Evolutionary conservation across 2,888 invertebrate genomes (phyloP), one percentile per base, ranked within the genome.

Genomic region (Eilema caniola): DNA sequence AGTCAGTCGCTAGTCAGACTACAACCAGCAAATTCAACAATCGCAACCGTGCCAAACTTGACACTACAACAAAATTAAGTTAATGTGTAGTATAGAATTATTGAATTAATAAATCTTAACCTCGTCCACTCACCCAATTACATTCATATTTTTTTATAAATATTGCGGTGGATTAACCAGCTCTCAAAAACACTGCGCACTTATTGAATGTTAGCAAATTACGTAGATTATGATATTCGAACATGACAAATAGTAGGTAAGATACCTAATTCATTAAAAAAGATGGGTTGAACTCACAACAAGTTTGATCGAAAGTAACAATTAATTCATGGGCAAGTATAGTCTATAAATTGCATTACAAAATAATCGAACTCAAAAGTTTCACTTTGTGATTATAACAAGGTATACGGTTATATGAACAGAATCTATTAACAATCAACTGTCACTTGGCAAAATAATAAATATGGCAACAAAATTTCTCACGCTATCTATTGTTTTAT

Each of bases 341-440:
- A 47, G 47, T 20, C 7, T 20, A 47, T 47, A 47, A 47, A 47
- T 47, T 47, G 8, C 47, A 20, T 47, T 47, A 20, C 47, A 20
- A 47, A 47, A 20, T 14, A 20, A 47, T 47, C 47, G 47, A 8
- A 16, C 7, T 47, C 47, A 47, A 47, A 7, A 47, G 20, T 47
- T 69, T 72, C 67, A 68, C 63, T 67, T 74, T 74, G 71, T 66
- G 64, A 67, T 59, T 47, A 67, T 70, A 78, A 67, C 71, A 47
- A 23, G 31, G 67, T 63, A 75, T 66, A 72, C 62, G 62, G 67
- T 67, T 74, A 65, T 72, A 73, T 74, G 76, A 76, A 76, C 61
- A 67, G 77, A 81, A 69, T 79, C 82, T 68, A 79, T 72, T 66
- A 66, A 66, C 66, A 71, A 71, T n/a, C n/a, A n/a, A 20, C 20